phyloP scores from a whole-genome alignment of 2,888 invertebrate species.

The Syritta pipiens region DNA sequence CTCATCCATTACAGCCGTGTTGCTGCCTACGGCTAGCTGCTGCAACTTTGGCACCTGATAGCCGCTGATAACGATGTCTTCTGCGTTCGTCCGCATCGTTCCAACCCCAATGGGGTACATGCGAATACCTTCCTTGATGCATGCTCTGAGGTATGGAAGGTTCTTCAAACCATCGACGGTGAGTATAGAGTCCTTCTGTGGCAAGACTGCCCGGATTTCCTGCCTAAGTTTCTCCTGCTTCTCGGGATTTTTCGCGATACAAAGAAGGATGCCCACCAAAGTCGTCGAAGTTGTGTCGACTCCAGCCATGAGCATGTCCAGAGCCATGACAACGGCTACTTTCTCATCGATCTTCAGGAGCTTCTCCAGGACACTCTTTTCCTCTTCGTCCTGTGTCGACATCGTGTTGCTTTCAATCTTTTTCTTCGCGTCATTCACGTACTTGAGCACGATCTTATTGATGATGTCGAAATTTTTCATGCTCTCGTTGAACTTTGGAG shows the following conservation, averaged over 20 bases:
- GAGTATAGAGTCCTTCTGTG: constrained; percentile 75
- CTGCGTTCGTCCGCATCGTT: constrained; percentile 80
- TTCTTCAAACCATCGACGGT: constrained; percentile 78
- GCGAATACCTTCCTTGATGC: constrained; percentile 85
- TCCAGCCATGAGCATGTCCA: constrained; percentile 85
- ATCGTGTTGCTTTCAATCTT: constrained; percentile 69
- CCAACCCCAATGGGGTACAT: constrained; percentile 82
- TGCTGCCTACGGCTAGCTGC: constrained; percentile 86
- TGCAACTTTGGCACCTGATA: constrained; percentile 83
- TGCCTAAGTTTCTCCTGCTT: constrained; percentile 83
- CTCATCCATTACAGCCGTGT: constrained; percentile 81
- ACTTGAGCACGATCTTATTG: constrained; percentile 73
- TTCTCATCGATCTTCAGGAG: constrained; percentile 81
- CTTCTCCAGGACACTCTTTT: constrained; percentile 82
- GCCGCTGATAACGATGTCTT: constrained; percentile 83
- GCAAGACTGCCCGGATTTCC: constrained; percentile 80
- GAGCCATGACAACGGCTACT: constrained; percentile 83
- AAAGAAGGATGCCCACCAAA: constrained; percentile 81
- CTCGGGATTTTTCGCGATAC: constrained; percentile 82
- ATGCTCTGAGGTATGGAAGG: constrained; percentile 83
- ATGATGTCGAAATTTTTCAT: constrained; percentile 70
- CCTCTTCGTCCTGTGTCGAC: constrained; percentile 78
- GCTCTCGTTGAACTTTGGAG: constrained; percentile 60
- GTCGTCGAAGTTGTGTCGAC: constrained; percentile 82
- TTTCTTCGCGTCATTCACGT: constrained; percentile 74